Evolutionary conservation across 2,797 vertebrate genomes (phyloP).

Genomic region (Lagodon rhomboides): DNA sequence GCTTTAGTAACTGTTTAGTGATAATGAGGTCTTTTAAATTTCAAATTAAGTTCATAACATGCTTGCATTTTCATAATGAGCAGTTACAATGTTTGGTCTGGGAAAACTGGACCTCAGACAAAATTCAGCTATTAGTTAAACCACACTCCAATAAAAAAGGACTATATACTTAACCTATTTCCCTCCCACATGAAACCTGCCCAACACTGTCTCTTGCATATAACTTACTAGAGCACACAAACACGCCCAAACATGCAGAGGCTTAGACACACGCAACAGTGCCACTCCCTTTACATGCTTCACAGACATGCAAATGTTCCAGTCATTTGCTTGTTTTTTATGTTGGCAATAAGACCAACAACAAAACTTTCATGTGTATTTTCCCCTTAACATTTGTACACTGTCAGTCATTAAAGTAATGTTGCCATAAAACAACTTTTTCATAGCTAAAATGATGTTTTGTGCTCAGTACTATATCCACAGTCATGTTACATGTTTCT

Average conservation of each 20-base stretch:
- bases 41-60: not conserved
- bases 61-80: not conserved
- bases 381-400: not conserved
- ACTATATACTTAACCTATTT: too few species aligned
- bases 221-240: conserved; percentile 22
- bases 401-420: not conserved
- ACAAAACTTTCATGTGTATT: not conserved
- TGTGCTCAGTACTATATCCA: too few species aligned
- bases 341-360: not conserved
- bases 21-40: not conserved
- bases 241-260: conserved; percentile 7
- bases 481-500: too few species aligned
- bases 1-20: not conserved
- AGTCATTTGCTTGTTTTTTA: not conserved
- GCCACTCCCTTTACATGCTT: conserved; percentile 35
- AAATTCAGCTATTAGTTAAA: too few species aligned
- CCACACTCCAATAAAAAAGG: too few species aligned
- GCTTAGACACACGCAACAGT: not conserved
- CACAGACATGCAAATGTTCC: conserved; percentile 8
- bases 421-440: not conserved
- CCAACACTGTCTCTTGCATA: conserved; percentile 1
- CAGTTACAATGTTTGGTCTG: not conserved
- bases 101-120: not conserved
- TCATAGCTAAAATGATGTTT: not conserved
- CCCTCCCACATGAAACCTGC: not conserved